Evolutionary conservation across 2,113 vertebrate species (phyloP), one percentile per base, ranked within the genome.

Genomic region (Malaclemys terrapin): DNA sequence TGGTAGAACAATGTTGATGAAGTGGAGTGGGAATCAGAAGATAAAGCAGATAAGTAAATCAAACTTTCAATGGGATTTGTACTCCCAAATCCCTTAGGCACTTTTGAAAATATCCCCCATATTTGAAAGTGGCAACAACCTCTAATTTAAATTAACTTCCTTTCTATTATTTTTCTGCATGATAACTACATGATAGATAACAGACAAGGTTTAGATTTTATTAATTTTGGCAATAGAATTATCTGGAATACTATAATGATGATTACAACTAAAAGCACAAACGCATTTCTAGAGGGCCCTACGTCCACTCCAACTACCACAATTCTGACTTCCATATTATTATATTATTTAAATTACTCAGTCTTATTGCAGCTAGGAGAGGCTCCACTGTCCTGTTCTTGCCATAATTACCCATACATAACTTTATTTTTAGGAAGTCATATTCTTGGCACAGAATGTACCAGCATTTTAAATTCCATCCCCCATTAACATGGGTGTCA

Each of bases 401-500:
- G 38, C 78, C 72, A 0, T 50, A 65, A 86, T 54, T 57, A 54
- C 0, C 3, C 0, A 10, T 31, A 10, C 31, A 2, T 5, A 69
- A 80, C 7, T 24, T 80, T 22, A 84, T 10, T 3, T 75, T 80
- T 84, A 65, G 1, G 4, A 8, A 0, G 27, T 38, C 1, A 0
- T 24, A 27, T 24, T 89, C 90, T 84, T 92, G 3, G 2, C 31
- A 54, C 90, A 47, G 85, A 85, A 80, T n/a, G 16, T 89, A 8
- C 20, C 4, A 45, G 80, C 86, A 80, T 45, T 38, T 49, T 47
- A 86, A 88, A 50, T 69, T 92, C 8, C 59, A 2, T 69, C 5
- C 75, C 29, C 0, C 2, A 0, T 80, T 3, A 59, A 47, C 2
- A 0, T 13, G 75, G 1, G 72, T 0, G 56, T 57, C 56, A 57